A percentile compares a stretch with the other conserved stretches of the same genome.
Evolutionary conservation across 2,113 vertebrate species (phyloP).

Genomic region (Prochilodus magdalenae): DNA sequence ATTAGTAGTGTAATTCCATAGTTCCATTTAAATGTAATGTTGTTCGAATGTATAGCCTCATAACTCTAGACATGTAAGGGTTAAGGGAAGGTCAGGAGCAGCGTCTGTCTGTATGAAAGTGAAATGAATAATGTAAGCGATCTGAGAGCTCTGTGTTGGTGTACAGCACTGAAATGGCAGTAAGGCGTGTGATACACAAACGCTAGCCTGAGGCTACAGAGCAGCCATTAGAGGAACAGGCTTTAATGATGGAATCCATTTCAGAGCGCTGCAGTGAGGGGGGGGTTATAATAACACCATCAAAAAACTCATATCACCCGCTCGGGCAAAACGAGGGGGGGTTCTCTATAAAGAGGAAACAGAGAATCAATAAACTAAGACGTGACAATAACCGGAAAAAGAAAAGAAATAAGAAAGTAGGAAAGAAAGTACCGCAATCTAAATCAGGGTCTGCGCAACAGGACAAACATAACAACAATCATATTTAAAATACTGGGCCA

Average conservation of each 20-base stretch:
- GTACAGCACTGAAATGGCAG: constrained; percentile 48
- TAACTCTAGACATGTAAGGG: neutral
- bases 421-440: constrained; percentile 26
- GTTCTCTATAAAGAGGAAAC: constrained; percentile 38
- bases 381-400: constrained; percentile 36
- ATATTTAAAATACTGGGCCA: no score
- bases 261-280: constrained; percentile 69
- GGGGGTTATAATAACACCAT: constrained; percentile 80
- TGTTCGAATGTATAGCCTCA: neutral
- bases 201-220: constrained; percentile 42
- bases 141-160: constrained; percentile 70
- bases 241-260: constrained; percentile 73
- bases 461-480: no score
- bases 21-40: neutral
- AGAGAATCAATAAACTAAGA: constrained; percentile 26
- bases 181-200: constrained; percentile 41
- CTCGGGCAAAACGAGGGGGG: constrained; percentile 21
- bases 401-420: constrained; percentile 56
- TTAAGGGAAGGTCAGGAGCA: constrained; percentile 14
- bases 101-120: constrained; percentile 9
- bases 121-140: constrained; percentile 73
- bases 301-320: constrained; percentile 58
- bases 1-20: neutral
- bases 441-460: no score
- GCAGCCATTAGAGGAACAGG: constrained; percentile 68